phyloP scores from a whole-genome alignment of 2,113 vertebrate species.

The Zosterops lateralis region DNA sequence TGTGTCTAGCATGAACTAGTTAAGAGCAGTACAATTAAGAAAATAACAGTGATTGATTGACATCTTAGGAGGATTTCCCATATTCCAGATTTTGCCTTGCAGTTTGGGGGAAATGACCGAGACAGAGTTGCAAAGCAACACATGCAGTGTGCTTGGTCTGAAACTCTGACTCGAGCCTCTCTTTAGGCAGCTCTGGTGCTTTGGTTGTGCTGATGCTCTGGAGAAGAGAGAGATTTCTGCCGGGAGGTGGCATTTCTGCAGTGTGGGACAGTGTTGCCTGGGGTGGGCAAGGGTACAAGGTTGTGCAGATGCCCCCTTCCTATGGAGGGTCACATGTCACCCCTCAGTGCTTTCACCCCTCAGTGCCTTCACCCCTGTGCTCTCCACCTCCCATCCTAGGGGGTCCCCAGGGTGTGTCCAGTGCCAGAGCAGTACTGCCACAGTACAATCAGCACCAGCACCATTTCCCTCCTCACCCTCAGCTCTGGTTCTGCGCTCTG shows the following conservation, averaged over 20 bases:
- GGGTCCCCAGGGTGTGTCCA: fast-evolving
- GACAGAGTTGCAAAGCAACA: background rate
- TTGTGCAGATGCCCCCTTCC: background rate
- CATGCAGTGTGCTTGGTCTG: background rate
- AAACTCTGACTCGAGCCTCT: fast-evolving
- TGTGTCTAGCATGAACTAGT: background rate
- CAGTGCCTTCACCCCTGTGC: fast-evolving
- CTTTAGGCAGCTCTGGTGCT: background rate
- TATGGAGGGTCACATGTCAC: background rate
- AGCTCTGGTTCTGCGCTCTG: background rate
- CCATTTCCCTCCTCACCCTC: background rate
- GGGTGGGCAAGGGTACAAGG: background rate
- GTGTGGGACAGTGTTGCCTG: background rate
- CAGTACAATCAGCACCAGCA: background rate
- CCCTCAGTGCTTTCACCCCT: background rate
- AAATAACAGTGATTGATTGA: background rate
- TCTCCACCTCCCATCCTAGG: background rate
- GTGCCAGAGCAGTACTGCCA: fast-evolving
- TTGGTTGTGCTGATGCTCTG: background rate
- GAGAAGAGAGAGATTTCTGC: background rate
- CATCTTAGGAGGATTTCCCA: background rate
- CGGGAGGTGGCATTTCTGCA: background rate
- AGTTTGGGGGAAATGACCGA: background rate
- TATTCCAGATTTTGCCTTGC: background rate
- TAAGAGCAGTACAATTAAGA: background rate